Conservation (phyloP, 2,797 vertebrate genomes). For the Epinephelus awoara region DNA sequence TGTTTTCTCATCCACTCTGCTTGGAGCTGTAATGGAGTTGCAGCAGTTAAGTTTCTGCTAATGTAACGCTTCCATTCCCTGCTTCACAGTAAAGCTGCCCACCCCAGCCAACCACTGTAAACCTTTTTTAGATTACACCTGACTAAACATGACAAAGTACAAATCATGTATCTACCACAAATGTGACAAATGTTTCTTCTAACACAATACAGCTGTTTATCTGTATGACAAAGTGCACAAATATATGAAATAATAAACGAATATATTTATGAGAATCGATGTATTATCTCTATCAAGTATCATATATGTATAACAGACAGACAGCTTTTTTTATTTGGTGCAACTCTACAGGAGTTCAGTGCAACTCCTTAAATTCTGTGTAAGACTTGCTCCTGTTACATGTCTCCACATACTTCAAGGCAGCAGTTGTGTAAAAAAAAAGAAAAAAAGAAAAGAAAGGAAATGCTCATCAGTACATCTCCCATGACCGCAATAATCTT, state of each 20-base stretch:
- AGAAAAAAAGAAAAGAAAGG: neutral
- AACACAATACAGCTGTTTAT: neutral
- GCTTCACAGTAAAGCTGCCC: neutral
- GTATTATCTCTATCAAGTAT: neutral
- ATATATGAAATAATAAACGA: too few relatives aligned
- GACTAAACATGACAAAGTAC: constrained; percentile 1
- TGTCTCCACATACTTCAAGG: neutral
- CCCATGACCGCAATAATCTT: neutral
- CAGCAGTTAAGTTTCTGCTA: neutral
- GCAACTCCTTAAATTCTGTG: neutral
- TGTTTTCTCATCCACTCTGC: neutral
- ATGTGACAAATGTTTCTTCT: neutral
- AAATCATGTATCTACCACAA: neutral
- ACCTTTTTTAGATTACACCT: neutral
- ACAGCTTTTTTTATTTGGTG: neutral
- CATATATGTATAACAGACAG: neutral
- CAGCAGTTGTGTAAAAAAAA: neutral
- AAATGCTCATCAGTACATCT: neutral
- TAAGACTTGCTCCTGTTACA: neutral
- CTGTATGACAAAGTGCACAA: neutral
- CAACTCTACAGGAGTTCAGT: neutral
- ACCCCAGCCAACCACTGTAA: constrained; percentile 1
- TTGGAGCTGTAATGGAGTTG: neutral
- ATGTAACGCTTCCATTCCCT: neutral
- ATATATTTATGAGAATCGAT: too few relatives aligned